Evolutionary conservation across 2,888 invertebrate genomes (phyloP).

Genomic region (Catonia carolina): DNA sequence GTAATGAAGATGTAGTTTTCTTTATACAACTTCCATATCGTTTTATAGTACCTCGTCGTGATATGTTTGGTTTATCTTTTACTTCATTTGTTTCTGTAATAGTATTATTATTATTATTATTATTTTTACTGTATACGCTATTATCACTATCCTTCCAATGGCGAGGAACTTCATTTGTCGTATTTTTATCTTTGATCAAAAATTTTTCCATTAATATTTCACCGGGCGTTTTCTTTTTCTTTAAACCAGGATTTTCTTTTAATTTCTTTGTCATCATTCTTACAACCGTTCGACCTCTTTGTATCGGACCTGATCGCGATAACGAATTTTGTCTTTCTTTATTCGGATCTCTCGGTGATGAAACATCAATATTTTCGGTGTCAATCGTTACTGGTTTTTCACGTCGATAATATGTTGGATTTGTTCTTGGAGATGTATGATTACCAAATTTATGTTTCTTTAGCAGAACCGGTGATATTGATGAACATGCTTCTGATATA

Average conservation of each 20-base stretch:
- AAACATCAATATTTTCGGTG: slow-evolving; percentile 78
- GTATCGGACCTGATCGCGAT: slow-evolving; percentile 48
- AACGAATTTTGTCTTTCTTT: slow-evolving; percentile 28
- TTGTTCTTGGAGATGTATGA: slow-evolving; percentile 4
- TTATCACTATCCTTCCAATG: slow-evolving; percentile 33
- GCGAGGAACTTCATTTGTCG: slow-evolving; percentile 28
- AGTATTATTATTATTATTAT: too few relatives aligned
- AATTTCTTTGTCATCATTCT: slow-evolving; percentile 56
- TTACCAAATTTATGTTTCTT: background rate
- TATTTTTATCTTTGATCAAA: slow-evolving; percentile 52
- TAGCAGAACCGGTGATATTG: background rate
- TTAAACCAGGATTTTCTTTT: slow-evolving; percentile 43
- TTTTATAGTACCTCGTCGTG: slow-evolving; percentile 16
- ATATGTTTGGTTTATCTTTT: background rate
- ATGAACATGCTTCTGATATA: slow-evolving; percentile 24
- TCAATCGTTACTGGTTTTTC: slow-evolving; percentile 68
- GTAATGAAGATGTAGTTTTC: background rate
- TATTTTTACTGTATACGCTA: too few relatives aligned
- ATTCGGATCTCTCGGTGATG: slow-evolving; percentile 29
- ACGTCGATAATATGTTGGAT: slow-evolving; percentile 32
- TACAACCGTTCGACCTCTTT: slow-evolving; percentile 66
- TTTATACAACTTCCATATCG: slow-evolving; percentile 3
- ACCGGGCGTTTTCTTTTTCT: slow-evolving; percentile 57
- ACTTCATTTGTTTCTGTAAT: slow-evolving; percentile 5
- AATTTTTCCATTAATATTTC: slow-evolving; percentile 71